Evolutionary conservation across 2,888 invertebrate genomes (phyloP), one percentile per base, ranked within the genome.

Genomic region (Pammene aurita): DNA sequence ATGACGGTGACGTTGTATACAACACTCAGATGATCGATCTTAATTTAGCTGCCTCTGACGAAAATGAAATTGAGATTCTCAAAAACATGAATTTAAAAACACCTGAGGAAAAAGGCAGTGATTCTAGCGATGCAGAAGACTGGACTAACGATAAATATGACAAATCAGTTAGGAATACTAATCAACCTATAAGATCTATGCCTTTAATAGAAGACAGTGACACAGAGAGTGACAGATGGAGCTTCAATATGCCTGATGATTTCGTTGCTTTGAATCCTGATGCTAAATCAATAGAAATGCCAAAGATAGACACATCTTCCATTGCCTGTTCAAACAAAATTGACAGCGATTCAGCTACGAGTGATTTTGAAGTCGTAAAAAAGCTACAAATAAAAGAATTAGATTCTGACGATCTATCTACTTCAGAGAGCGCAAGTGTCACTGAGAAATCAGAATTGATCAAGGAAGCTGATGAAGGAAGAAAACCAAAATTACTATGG

Each of bases 21-120:
- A 94, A 94, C 74, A 80, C 88, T 69, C 73, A 87, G 50, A 81
- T 94, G 78, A 77, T 94, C 5, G 92, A 94, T 62, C 81, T 88
- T 5, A 93, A 93, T 74, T 83, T 93, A 66, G 94, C 93, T 7
- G 72, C 79, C 52, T 80, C 78, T 63, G 80, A 82, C 41, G 75
- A 79, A 9, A 72, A 81, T 7, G 91, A 91, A 72, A 72, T 80
- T 2, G 72, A 79, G 18, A 85, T 79, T 76, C 76, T 91, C n/a
- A 65, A 82, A 7, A 73, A 73, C 58, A 74, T 83, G 6, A 72
- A 77, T 52, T 76, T 77, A 26, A 74, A 74, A 67, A 76, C 72
- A 38, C 65, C 62, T 7, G 63, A 70, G 4, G 73, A 64, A 52
- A 67, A 66, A 0, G 68, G 68, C 5, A n/a, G n/a, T 5, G 64